These are phyloP conservation scores for Acropternis orthonyx DNA, from an alignment of 2,797 vertebrate genomes.

Conservation along the genomic window DNA sequence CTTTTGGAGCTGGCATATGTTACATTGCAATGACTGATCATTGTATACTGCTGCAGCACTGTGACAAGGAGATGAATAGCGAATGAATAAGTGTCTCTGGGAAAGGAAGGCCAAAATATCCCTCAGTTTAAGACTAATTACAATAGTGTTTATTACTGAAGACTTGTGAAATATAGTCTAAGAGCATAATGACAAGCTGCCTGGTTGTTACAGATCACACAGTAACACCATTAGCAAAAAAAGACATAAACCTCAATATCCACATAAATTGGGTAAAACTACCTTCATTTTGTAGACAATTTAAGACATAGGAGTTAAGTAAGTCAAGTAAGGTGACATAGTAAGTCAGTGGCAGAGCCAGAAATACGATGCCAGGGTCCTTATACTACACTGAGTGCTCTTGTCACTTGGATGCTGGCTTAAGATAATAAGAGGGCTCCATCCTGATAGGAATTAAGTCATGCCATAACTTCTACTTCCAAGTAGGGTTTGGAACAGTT, in stretches of 20 bases:
- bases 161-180: not conserved
- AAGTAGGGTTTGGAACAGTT: not conserved
- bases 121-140: constrained; percentile 38
- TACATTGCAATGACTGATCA: constrained; percentile 39
- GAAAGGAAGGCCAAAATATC: constrained; percentile 15
- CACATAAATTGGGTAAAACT: not conserved
- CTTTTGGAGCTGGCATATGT: not conserved
- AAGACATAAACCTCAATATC: not conserved
- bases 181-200: not conserved
- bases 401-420: not conserved
- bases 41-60: not conserved
- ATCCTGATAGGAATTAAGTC: not conserved
- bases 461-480: not conserved
- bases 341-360: not conserved
- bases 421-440: not conserved
- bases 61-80: not conserved
- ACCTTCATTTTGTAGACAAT: not conserved
- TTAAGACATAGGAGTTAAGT: not conserved
- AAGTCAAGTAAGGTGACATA: not conserved
- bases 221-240: not conserved
- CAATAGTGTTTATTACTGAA: not conserved
- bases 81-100: not conserved
- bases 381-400: fast-evolving
- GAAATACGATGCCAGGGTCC: not conserved
- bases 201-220: not conserved